A percentile compares a stretch with the other conserved stretches of the same genome.
Evolutionary conservation across 2,797 vertebrate genomes (phyloP).

Genomic region (Buceros bicornis): DNA sequence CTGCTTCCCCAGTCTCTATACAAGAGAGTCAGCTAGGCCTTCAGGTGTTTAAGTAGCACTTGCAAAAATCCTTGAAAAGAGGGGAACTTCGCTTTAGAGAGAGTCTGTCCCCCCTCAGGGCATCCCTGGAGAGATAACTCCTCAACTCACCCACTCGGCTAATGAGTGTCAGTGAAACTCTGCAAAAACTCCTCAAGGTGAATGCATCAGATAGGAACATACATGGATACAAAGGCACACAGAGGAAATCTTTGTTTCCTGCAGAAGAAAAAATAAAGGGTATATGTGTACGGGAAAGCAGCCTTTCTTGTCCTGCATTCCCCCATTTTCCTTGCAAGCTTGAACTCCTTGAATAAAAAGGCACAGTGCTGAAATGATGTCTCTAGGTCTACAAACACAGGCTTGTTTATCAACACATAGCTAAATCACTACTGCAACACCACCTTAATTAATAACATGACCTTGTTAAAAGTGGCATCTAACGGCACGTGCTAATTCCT

Average conservation of each 20-base stretch:
- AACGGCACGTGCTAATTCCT: conserved; percentile 42
- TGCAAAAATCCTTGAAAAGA: background rate
- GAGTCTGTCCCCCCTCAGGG: background rate
- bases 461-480: conserved; percentile 59
- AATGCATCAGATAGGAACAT: background rate
- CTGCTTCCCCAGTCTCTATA: background rate
- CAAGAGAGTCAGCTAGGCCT: background rate
- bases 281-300: background rate
- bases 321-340: background rate
- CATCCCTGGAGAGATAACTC: background rate
- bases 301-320: conserved; percentile 19
- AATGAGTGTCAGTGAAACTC: conserved; percentile 31
- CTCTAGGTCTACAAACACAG: background rate
- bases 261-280: background rate
- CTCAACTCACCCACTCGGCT: background rate
- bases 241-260: conserved; percentile 2
- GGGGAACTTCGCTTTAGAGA: background rate
- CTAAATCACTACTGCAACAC: conserved; percentile 46
- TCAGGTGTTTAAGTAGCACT: conserved; percentile 7
- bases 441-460: conserved; percentile 59
- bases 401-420: conserved; percentile 33
- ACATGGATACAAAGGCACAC: background rate
- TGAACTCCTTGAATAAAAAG: conserved; percentile 16
- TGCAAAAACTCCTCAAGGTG: conserved; percentile 40
- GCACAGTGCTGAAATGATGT: background rate